Base-by-base conservation (phyloP, 1,140 invertebrate genomes). In the Pectinophora gossypiella region DNA sequence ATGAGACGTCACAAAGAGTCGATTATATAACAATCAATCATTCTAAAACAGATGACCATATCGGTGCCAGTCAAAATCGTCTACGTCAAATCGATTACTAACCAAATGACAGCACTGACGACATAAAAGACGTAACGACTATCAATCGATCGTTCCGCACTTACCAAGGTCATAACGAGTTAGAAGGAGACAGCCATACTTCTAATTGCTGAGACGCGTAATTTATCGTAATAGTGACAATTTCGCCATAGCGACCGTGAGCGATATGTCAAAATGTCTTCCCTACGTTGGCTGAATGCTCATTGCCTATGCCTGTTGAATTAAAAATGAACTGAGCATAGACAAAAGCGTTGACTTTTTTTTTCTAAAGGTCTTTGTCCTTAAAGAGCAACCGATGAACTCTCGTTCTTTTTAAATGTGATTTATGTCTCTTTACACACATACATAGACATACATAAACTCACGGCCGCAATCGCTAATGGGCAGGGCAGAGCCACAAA, bases 231-330 rank as follows among this genome's bases (percentile, higher is more conserved):
- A 77, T 56, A 54, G 36, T 40, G 36, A 40, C 36, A 40, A 62
- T 78, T 78, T 78, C 72, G 71, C 68, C 75, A 78, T 51, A 16
- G 62, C 52, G 75, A 64, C 75, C 72, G 62, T 78, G 72, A 56
- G 59, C 60, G 54, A 68, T 70, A 64, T 72, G 64, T 74, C 68
- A 76, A 76, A 72, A 76, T 59, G 36, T 20, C 27, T 51, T 21
- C 32, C 19, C 38, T 32, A 27, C 57, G 56, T 32, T 36, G 36
- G 35, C 46, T 53, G 56, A 59, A 54, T 54, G 19, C 42, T 40
- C 13, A 35, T 54, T 47, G 21, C 27, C 35, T 59, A 43, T 60
- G 58, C 58, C 40, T 48, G 10, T 20, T 43, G 48, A 59, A 54
- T 59, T 19, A 59, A 59, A 58, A 59, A 46, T 46, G 40, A 53